Evolutionary conservation across 2,888 invertebrate genomes (phyloP), one percentile per base, ranked within the genome.

Genomic region (Clistopyga incitator): DNA sequence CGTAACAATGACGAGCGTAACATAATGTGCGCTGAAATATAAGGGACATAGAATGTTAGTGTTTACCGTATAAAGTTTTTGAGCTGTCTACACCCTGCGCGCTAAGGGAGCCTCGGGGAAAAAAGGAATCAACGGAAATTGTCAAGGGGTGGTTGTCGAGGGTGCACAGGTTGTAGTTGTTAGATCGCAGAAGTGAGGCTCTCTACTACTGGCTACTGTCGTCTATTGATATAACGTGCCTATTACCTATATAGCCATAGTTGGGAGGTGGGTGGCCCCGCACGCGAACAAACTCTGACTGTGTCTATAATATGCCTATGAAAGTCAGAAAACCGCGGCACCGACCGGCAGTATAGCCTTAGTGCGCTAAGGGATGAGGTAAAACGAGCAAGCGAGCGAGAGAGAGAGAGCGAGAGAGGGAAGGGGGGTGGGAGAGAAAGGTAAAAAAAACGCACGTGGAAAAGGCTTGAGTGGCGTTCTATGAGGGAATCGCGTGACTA

Each of bases 401-500:
- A 23, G 67, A 76, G 68, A 70, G 80, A 29, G 75, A 52, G 71
- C 77, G 77, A 82, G 82, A 76, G 65, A 81, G 82, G 79, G 79
- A 86, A n/a, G n/a, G n/a, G n/a, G n/a, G n/a, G n/a, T n/a, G n/a
- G n/a, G 80, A 88, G 88, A 88, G 85, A 87, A 82, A 88, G 84
- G 87, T 84, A 56, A 61, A 34, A 34, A 67, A 77, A 65, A 82
- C 72, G 29, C 47, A 78, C 59, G 75, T 45, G 89, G 89, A 88
- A 91, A 92, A 92, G 89, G 90, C 89, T 92, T 90, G 92, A 92
- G 90, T 90, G 91, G 90, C 90, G 91, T 92, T 92, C 90, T 92
- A 93, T 89, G 92, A 92, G 91, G 89, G 91, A 92, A 92, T 93
- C 92, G 93, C 93, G 93, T 93, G 93, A 92, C 93, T 91, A 64